Percentiles rank a stretch among this genome's conserved stretches.
Evolutionary conservation across 1,140 invertebrate species (phyloP).

Genomic region (Ladona fulva): DNA sequence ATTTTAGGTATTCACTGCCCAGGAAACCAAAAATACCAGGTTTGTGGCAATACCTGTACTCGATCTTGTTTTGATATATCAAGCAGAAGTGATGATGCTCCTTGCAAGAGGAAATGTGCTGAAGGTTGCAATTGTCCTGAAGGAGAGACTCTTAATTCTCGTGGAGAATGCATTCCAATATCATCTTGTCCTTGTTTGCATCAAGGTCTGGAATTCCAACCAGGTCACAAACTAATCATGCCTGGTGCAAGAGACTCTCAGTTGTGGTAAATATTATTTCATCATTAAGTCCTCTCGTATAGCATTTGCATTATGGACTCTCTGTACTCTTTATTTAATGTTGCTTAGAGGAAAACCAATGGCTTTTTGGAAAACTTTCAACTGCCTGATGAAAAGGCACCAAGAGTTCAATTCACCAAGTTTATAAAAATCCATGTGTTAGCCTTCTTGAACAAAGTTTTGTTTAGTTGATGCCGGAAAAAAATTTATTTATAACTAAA

Average conservation of each 20-base stretch:
- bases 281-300: not conserved
- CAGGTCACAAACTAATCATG: conserved; percentile 64
- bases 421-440: no score
- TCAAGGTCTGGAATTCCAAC: conserved; percentile 57
- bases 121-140: conserved; percentile 81
- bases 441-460: no score
- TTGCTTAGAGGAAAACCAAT: no score
- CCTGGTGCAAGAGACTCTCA: conserved; percentile 53
- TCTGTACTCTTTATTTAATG: no score
- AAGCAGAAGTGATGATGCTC: conserved; percentile 29
- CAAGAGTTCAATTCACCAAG: no score
- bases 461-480: no score
- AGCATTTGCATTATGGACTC: no score
- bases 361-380: no score
- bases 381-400: no score
- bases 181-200: conserved; percentile 65
- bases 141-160: conserved; percentile 59
- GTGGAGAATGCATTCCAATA: conserved; percentile 65
- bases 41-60: conserved; percentile 65
- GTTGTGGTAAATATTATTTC: conserved; percentile 49
- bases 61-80: conserved; percentile 58
- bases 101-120: conserved; percentile 58
- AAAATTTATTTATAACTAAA: no score
- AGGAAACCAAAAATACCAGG: conserved; percentile 66
- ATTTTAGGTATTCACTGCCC: conserved; percentile 57